phyloP scores from a whole-genome alignment of 2,113 vertebrate species.

The Epinephelus fuscoguttatus region DNA sequence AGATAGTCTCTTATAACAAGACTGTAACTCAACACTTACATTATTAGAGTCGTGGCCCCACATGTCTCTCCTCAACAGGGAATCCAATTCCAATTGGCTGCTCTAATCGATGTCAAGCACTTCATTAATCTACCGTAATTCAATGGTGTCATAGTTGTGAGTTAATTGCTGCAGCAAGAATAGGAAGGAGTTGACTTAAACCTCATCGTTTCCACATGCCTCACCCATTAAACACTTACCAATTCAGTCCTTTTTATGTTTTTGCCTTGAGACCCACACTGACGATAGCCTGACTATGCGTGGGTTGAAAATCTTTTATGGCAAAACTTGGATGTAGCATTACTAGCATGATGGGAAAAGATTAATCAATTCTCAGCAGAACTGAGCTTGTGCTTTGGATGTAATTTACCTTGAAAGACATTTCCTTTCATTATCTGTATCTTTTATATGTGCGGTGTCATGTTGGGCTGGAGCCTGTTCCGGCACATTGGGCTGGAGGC shows the following conservation, averaged over 20 bases:
- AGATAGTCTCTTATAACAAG: neutral
- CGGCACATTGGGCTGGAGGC: neutral
- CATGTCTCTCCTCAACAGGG: neutral
- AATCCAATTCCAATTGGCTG: neutral
- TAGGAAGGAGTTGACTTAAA: neutral
- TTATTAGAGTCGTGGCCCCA: neutral
- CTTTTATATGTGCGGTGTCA: neutral
- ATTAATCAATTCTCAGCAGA: neutral
- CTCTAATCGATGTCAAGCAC: constrained; percentile 21
- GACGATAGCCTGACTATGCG: neutral
- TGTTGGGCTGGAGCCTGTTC: neutral
- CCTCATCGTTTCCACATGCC: neutral
- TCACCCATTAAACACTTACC: neutral
- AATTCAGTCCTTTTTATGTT: neutral
- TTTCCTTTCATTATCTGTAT: neutral
- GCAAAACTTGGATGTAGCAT: neutral
- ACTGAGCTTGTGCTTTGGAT: neutral
- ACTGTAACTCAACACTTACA: neutral
- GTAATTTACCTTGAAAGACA: neutral
- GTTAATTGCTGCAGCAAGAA: neutral
- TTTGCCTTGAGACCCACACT: neutral
- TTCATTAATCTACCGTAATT: neutral
- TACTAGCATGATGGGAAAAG: neutral
- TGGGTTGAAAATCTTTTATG: neutral
- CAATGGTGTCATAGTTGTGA: neutral